phyloP scores from a whole-genome alignment of 2,797 vertebrate species.

The Margarornis squamiger region DNA sequence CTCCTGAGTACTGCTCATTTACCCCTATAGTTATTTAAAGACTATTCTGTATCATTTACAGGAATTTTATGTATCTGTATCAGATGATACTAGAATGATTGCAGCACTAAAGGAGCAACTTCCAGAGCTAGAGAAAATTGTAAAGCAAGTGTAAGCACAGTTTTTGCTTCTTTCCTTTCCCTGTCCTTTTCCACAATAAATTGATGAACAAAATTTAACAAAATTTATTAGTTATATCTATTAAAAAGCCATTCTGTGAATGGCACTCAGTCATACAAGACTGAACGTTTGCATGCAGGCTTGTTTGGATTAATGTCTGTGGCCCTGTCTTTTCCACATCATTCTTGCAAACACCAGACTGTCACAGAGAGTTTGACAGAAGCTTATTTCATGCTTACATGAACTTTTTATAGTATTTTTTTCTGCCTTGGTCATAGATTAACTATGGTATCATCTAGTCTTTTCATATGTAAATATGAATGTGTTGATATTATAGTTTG shows the following conservation, averaged over 20 bases:
- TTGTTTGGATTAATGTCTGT: neutral
- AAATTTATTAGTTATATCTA: neutral
- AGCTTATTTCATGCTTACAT: neutral
- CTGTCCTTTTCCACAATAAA: neutral
- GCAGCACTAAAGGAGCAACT: slow-evolving; percentile 90
- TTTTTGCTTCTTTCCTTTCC: neutral
- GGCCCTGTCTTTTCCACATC: neutral
- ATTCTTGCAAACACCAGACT: neutral
- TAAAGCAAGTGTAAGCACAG: slow-evolving; percentile 88
- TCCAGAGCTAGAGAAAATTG: slow-evolving; percentile 85
- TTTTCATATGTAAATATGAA: neutral
- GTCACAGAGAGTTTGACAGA: neutral
- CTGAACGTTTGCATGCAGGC: neutral
- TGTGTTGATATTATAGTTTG: neutral
- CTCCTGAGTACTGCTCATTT: slow-evolving; percentile 4
- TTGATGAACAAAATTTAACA: neutral
- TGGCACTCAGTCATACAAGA: neutral
- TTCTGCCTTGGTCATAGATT: neutral
- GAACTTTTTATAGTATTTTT: neutral
- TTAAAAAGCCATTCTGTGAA: neutral
- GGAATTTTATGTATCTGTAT: slow-evolving; percentile 93
- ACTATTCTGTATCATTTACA: slow-evolving; percentile 76
- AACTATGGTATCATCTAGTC: neutral
- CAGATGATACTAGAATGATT: slow-evolving; percentile 87
- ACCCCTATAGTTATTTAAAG: slow-evolving; percentile 61